Base-by-base conservation (phyloP, 2,888 invertebrate species). In the Eilema depressum region DNA sequence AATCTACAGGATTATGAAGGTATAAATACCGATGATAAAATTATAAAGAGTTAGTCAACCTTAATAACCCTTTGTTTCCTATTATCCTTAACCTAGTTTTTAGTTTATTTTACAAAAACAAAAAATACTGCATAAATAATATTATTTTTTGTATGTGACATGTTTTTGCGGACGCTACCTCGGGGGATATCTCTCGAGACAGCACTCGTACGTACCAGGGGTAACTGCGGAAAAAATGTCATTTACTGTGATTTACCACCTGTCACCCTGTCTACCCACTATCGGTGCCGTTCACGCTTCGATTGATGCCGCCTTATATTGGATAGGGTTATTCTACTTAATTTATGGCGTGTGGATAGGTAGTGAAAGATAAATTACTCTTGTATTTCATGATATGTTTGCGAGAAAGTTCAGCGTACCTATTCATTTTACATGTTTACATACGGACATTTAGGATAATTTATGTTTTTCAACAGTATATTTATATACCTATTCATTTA, bases 161-260 rank as follows among this genome's bases (percentile, higher is more conserved):
- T 28, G 20, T 65, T 62, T 86, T 75, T 92, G 89, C 89, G 68
- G 73, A 83, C 93, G 47, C 68, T 93, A 25, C 80, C 47, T 75
- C n/a, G 14, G 37, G n/a, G 77, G 84, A 85, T 93, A 93, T 94
- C 94, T 94, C 93, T 92, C 89, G 92, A 93, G 93, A 93, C 93
- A 90, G 87, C 88, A 81, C 90, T 90, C 89, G 88, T 83, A 86
- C 84, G 76, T 70, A 78, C 79, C 80, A 86, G 87, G 92, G 93
- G 91, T 85, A 89, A 85, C 85, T 86, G 88, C 92, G 91, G 92
- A 91, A 94, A 93, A 94, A 94, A 93, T 91, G 91, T 92, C 93
- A 88, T 90, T 90, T 85, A 88, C 84, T 84, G 91, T 94, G 95
- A 95, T 95, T 94, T 94, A 95, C 87, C 91, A 86, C 88, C 89